Base-by-base conservation (phyloP, 1,140 invertebrate genomes). In the Philopotamus ludificatus region DNA sequence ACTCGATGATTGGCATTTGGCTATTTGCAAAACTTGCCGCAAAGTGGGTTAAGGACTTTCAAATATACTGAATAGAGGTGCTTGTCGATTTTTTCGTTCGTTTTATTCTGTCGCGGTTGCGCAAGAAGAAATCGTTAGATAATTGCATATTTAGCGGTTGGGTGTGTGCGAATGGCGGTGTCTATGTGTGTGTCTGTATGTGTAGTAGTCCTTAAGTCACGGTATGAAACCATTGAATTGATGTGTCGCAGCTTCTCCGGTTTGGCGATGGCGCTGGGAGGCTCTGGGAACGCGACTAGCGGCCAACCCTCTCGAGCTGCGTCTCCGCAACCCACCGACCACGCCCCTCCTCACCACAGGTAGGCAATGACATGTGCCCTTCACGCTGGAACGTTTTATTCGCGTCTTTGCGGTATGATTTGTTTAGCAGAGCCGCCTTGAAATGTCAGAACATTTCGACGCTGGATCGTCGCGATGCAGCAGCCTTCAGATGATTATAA, bases 161-260 rank as follows among this genome's bases (percentile, higher is more conserved):
- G n/a, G n/a, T n/a, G 21, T 25, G 22, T 28, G 18, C 47, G 59
- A 49, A 21, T 53, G 18, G n/a, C 22, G 26, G 16, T 20, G 16
- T 49, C 18, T 18, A 49, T 18, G 45, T 39, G 34, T n/a, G 34
- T 39, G 34, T 39, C 34, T 7, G 34, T 39, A 7, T n/a, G n/a
- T n/a, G n/a, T n/a, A n/a, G n/a, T n/a, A n/a, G n/a, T n/a, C n/a
- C n/a, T n/a, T n/a, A n/a, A n/a, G n/a, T n/a, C n/a, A n/a, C n/a
- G n/a, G n/a, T n/a, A n/a, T n/a, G n/a, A n/a, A n/a, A n/a, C n/a
- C n/a, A n/a, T n/a, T 57, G 54, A 41, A 12, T 55, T 53, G 12
- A 34, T 57, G n/a, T 66, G 42, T 75, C 73, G 72, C 79, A 82
- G 81, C 74, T 80, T 82, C 75, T 78, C 74, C 76, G 80, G 80